Base-by-base conservation (phyloP, 1,140 invertebrate species). In the Nymphalis io region DNA sequence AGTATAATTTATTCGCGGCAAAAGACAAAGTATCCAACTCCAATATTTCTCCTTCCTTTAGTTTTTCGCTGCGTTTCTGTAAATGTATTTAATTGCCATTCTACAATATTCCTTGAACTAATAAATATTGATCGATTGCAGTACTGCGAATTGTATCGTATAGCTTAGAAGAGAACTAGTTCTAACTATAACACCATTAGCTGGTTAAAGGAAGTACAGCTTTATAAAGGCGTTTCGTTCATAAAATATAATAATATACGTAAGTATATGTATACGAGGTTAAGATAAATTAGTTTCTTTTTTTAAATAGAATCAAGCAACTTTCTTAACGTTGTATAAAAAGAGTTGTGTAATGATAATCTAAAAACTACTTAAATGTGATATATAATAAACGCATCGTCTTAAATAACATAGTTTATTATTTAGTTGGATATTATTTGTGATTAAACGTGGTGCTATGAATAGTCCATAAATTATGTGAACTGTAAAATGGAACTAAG, bases 91-190 rank as follows among this genome's bases (percentile, higher is more conserved):
- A 81, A 81, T 85, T 81, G 65, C 73, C 70, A 72, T 61, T 72
- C 68, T 77, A 74, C 68, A 71, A 78, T 81, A 70, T 83, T 85
- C 76, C 69, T 75, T 73, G 81, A 82, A 83, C 81, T 88, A 72
- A 87, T 88, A 87, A 84, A 88, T 88, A 88, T 88, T 85, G 81
- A 88, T 81, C 78, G 78, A 60, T 66, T 57, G 70, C 70, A 74
- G 60, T 84, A 83, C 82, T 66, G 67, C 71, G 82, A 84, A 84
- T 57, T 63, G 68, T 70, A 57, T 44, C 73, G 67, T 63, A 71
- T 65, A 53, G 68, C 66, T 63, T 70, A 64, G 70, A 18, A 51
- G 18, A 51, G 18, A 72, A 72, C 70, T 64, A 57, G 70, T 72
- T 72, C 70, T 62, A 68, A 46, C 59, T 48, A 21, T 58, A 48